Conservation (phyloP, 2,888 invertebrate genomes). For the Biston stratarius region DNA sequence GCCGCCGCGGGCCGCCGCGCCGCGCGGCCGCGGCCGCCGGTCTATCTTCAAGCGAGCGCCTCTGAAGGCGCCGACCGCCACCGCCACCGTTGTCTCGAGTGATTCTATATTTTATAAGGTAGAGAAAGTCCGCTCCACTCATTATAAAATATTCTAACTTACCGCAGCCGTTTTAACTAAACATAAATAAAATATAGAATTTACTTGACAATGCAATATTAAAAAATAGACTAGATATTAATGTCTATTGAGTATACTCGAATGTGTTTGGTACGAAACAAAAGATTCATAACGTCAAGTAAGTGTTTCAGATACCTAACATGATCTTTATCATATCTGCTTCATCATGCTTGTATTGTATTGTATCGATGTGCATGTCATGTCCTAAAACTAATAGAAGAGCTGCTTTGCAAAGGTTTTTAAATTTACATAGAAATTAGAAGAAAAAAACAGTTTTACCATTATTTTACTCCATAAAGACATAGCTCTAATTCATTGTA, state of each 20-base stretch:
- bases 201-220: conserved; percentile 24
- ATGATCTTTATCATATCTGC: background rate
- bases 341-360: too few species aligned
- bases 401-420: too few species aligned
- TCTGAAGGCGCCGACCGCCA: conserved; percentile 92
- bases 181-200: conserved; percentile 35
- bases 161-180: conserved; percentile 12
- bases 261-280: conserved; percentile 19
- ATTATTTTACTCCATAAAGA: too few species aligned
- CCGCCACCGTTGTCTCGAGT: conserved; percentile 93
- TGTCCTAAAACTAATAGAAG: background rate
- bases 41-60: conserved; percentile 93
- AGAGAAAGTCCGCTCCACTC: conserved; percentile 22
- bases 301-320: conserved; percentile 32
- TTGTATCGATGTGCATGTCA: background rate
- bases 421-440: too few species aligned
- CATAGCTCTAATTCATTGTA: too few species aligned
- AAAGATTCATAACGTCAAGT: conserved; percentile 64
- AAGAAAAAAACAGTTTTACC: too few species aligned
- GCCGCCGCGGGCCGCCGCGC: conserved; percentile 90
- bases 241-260: conserved; percentile 18
- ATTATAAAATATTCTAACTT: conserved; percentile 28
- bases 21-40: conserved; percentile 91
- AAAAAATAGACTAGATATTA: conserved; percentile 5
- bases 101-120: conserved; percentile 88